Conservation (phyloP, 1,140 invertebrate genomes). For the Drosophila littoralis region DNA sequence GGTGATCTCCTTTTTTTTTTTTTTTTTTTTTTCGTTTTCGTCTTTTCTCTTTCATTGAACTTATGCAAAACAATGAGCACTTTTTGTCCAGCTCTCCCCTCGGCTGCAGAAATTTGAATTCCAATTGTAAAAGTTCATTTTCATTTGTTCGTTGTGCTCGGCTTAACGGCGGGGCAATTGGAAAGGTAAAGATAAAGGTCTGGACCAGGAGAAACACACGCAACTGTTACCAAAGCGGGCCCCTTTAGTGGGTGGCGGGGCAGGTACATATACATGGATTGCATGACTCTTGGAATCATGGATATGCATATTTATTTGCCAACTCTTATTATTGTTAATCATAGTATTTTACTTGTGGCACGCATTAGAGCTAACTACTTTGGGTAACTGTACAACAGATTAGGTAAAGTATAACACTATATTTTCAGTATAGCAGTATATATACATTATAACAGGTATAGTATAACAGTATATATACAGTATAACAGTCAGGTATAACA, state of each 20-base stretch:
- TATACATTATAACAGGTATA: too few species aligned
- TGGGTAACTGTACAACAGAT: background rate
- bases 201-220: constrained; percentile 11
- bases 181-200: constrained; percentile 40
- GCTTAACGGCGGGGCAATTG: constrained; percentile 38
- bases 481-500: too few species aligned
- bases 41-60: constrained; percentile 62
- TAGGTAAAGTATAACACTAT: too few species aligned
- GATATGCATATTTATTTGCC: too few species aligned
- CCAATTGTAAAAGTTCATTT: constrained; percentile 67
- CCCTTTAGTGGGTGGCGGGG: background rate
- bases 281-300: too few species aligned
- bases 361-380: background rate
- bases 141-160: constrained; percentile 1
- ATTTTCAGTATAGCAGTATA: too few species aligned
- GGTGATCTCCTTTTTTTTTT: constrained; percentile 69
- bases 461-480: too few species aligned
- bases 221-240: background rate
- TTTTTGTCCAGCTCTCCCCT: constrained; percentile 31
- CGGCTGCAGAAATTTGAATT: constrained; percentile 43
- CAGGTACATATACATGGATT: constrained; percentile 23
- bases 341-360: constrained; percentile 5
- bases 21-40: constrained; percentile 51
- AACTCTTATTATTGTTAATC: too few species aligned
- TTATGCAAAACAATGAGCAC: constrained; percentile 74